Conservation (phyloP, 2,888 invertebrate genomes). For the Leptinotarsa haldemani region DNA sequence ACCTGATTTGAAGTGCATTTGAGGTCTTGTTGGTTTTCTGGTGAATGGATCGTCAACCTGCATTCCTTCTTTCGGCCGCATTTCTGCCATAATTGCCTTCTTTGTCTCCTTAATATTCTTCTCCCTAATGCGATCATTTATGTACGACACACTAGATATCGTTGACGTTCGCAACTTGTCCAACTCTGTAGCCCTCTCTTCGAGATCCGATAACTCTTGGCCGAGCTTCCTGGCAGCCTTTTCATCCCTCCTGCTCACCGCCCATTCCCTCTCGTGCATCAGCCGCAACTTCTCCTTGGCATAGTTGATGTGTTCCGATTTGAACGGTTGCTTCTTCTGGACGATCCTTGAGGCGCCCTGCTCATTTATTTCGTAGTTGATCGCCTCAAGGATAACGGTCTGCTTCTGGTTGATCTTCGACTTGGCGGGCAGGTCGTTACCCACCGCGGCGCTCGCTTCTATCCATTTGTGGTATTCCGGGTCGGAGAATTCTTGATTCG, state of each 20-base stretch:
- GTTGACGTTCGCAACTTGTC: no score
- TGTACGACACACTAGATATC: no score
- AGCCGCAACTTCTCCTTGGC: conserved; percentile 96
- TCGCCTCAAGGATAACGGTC: conserved; percentile 87
- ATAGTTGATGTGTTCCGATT: conserved; percentile 93
- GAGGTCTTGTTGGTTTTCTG: conserved; percentile 86
- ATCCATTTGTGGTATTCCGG: conserved; percentile 95
- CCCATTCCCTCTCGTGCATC: no score
- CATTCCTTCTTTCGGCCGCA: conserved; percentile 64
- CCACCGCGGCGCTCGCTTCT: conserved; percentile 77
- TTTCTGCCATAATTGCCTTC: conserved; percentile 90
- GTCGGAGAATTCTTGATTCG: conserved; percentile 95
- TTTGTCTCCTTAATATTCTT: no score
- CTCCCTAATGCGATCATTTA: no score
- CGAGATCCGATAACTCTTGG: no score
- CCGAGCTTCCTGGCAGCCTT: no score
- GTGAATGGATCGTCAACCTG: conserved; percentile 92
- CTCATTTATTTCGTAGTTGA: conserved; percentile 94
- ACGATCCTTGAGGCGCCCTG: conserved; percentile 91
- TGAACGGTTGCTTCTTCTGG: conserved; percentile 89
- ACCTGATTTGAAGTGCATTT: no score
- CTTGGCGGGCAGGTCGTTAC: conserved; percentile 78
- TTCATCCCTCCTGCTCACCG: no score
- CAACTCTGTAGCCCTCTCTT: no score
- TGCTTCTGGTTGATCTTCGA: no score